Evolutionary conservation across 2,888 invertebrate genomes (phyloP).

Genomic region (Cephalotes varians): DNA sequence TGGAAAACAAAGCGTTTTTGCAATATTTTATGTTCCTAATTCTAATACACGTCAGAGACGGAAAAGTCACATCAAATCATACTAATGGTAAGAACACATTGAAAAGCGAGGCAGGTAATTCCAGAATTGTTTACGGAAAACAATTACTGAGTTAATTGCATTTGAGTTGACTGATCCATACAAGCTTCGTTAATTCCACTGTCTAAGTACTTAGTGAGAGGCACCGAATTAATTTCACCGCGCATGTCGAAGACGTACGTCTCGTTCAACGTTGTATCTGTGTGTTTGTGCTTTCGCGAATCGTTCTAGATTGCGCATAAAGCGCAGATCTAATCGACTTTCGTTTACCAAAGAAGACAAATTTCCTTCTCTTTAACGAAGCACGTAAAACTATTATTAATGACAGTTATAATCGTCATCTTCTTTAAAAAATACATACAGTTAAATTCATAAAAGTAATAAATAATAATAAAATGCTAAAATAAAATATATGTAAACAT

Average conservation of each 20-base stretch:
- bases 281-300: constrained; percentile 25
- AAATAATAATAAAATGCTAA: neutral
- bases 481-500: neutral
- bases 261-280: constrained; percentile 39
- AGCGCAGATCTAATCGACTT: constrained; percentile 42
- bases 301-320: constrained; percentile 48
- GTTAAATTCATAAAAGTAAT: neutral
- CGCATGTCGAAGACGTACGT: constrained; percentile 48
- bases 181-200: constrained; percentile 54
- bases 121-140: constrained; percentile 53
- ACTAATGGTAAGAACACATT: neutral
- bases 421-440: neutral
- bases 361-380: neutral
- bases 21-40: neutral
- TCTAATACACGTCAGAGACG: neutral
- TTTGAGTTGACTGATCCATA: constrained; percentile 54
- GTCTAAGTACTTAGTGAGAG: constrained; percentile 54
- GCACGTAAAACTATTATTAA: neutral
- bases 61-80: constrained; percentile 1
- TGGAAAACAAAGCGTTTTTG: neutral
- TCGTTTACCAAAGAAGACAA: neutral
- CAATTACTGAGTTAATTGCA: constrained; percentile 62
- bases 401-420: neutral
- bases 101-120: constrained; percentile 9
- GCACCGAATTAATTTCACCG: constrained; percentile 60